Evolutionary conservation across 2,888 invertebrate species (phyloP), one percentile per base, ranked within the genome.

Genomic region (Zonitis immaculata): DNA sequence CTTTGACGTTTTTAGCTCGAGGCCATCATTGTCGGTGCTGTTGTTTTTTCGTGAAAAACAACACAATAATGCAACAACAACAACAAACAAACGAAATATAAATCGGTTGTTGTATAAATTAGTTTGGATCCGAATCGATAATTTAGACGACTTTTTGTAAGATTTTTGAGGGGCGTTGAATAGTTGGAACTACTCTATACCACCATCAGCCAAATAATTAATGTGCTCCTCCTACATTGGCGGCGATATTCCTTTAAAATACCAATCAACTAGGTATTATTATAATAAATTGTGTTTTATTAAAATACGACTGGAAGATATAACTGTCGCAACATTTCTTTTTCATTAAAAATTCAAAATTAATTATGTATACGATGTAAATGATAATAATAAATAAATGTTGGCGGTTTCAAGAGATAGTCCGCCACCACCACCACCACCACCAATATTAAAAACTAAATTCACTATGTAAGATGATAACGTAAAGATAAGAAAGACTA

Each of bases 401-500:
- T 20, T 14, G 47, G 35, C 22, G 35, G 35, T 30, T 47, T 20
- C 27, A 25, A 12, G 8, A 25, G 26, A 26, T 42, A 14, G 16
- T 35, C 16, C 35, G 18, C 12, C 12, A 12, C 8, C 8, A 35
- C 1, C 2, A 1, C 56, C 58, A 56, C 58, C 61, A 59, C 61
- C 61, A 55, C 56, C 56, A 59, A 61, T 56, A 59, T 51, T 49
- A 60, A 65, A 62, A 63, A 60, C 55, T 57, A 58, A 62, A 61
- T 63, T n/a, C 60, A 61, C 57, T 27, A 14, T 44, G 7, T 1
- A 27, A 65, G 63, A 63, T 65, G 60, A 65, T 65, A 63, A 65
- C 60, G 62, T 61, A 63, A n/a, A n/a, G 64, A 65, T 65, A 63
- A 63, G 62, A 50, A 57, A n/a, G n/a, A n/a, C n/a, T n/a, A n/a